Evolutionary conservation across 1,140 invertebrate genomes (phyloP).

Genomic region (Cepaea nemoralis): DNA sequence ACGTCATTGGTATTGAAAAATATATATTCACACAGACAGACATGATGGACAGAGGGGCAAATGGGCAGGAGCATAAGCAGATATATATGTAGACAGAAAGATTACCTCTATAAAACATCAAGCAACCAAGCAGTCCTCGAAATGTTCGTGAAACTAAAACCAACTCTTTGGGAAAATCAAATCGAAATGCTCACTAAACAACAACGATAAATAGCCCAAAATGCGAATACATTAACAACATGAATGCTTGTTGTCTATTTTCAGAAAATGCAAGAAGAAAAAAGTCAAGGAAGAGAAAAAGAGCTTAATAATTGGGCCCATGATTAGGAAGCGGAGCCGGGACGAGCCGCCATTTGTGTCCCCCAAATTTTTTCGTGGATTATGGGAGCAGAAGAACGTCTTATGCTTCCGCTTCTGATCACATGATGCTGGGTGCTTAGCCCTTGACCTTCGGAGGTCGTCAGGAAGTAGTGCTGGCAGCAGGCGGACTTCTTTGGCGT

Average conservation of each 20-base stretch:
- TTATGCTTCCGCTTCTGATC: constrained; percentile 57
- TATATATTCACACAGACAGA: too few species aligned
- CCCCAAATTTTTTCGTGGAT: constrained; percentile 65
- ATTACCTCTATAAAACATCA: too few species aligned
- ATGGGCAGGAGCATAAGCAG: too few species aligned
- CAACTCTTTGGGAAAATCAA: too few species aligned
- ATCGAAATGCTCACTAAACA: too few species aligned
- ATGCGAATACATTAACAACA: too few species aligned
- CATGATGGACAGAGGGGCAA: too few species aligned
- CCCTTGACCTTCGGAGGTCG: constrained; percentile 51
- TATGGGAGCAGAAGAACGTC: constrained; percentile 62
- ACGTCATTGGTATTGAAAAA: too few species aligned
- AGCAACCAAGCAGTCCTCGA: too few species aligned
- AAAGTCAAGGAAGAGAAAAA: constrained; percentile 58
- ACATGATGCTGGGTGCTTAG: constrained; percentile 53
- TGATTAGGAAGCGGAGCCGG: constrained; percentile 54
- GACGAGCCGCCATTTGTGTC: constrained; percentile 63
- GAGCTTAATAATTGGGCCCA: constrained; percentile 55
- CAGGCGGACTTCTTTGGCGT: constrained; percentile 57
- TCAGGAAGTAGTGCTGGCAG: constrained; percentile 60
- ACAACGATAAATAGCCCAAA: too few species aligned
- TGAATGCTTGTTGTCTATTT: background rate
- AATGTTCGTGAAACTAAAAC: too few species aligned
- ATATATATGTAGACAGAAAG: too few species aligned
- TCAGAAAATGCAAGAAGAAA: constrained; percentile 52